Base-by-base conservation (phyloP, 2,888 invertebrate species). In the Polylopha cassiicola region DNA sequence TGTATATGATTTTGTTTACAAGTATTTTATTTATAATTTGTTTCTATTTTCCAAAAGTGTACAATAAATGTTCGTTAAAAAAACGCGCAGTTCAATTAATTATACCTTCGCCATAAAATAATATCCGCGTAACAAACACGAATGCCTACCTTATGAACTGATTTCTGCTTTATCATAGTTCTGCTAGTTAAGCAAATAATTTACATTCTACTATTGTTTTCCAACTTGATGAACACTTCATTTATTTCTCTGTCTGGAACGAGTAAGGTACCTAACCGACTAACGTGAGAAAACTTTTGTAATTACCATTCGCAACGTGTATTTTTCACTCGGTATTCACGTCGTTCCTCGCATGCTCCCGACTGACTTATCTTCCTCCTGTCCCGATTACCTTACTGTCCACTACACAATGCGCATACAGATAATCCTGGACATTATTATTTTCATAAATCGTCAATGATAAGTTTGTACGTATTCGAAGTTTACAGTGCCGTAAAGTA, bases 301-400 rank as follows among this genome's bases (percentile, higher is more conserved):
- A 65, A 68, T 70, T 67, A 64, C 57, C 44, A 50, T 60, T 57
- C 55, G 37, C 45, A 44, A 39, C 47, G 49, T 51, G 52, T 53
- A 36, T 58, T 61, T 56, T 60, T 53, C 53, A 49, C 51, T 57
- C 44, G 18, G 55, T 47, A 55, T 58, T 63, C 58, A 55, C 55
- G 55, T 58, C 56, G 52, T 44, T 38, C 44, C 47, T 44, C 44
- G 44, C 47, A 43, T 44, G 37, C 36, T 36, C 39, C 34, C 41
- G 32, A 21, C 43, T 31, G 42, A 50, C 48, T 43, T 43, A 30
- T 37, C 24, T 38, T 6, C 11, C 15, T 41, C n/a, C 18, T n/a
- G 13, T 18, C 14, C 32, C 22, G 28, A 22, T 39, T 15, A 29
- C 26, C 37, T n/a, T 17, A 37, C 14, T 39, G 22, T 18, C 18